Evolutionary conservation across 2,888 invertebrate genomes (phyloP).

Genomic region (Lathronympha strigana): DNA sequence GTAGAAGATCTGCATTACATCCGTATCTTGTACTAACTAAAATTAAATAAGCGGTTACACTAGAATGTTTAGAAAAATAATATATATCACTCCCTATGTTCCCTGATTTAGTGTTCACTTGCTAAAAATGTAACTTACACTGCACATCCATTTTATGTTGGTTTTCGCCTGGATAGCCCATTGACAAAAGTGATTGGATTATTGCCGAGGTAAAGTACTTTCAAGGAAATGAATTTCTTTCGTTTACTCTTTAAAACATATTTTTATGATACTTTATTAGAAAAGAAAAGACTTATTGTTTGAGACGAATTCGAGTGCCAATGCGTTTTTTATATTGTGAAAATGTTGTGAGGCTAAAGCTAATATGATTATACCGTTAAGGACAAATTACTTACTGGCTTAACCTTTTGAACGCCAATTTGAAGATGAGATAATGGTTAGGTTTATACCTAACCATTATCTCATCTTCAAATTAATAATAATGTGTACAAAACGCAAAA

Average conservation of each 20-base stretch:
- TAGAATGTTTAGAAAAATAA: not conserved
- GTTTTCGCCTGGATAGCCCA: conserved; percentile 87
- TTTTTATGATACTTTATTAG: not conserved
- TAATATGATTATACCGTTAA: not conserved
- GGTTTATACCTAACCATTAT: too few species aligned
- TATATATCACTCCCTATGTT: not conserved
- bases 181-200: conserved; percentile 97
- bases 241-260: not conserved
- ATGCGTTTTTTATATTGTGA: too few species aligned
- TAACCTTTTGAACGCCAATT: not conserved
- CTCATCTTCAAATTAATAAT: too few species aligned
- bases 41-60: not conserved
- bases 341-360: not conserved
- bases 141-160: conserved; percentile 67
- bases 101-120: conserved; percentile 12
- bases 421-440: not conserved
- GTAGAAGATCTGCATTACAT: too few species aligned
- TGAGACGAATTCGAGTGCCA: too few species aligned
- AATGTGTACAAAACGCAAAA: too few species aligned
- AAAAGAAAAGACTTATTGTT: not conserved
- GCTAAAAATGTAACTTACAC: conserved; percentile 49
- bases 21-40: not conserved
- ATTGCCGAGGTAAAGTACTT: conserved; percentile 94
- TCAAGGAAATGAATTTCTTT: conserved; percentile 8
- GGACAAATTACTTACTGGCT: not conserved